A percentile compares a stretch with the other conserved stretches of the same genome.
Conservation (phyloP, 2,113 vertebrate genomes). For the Dicrurus megarhynchus region DNA sequence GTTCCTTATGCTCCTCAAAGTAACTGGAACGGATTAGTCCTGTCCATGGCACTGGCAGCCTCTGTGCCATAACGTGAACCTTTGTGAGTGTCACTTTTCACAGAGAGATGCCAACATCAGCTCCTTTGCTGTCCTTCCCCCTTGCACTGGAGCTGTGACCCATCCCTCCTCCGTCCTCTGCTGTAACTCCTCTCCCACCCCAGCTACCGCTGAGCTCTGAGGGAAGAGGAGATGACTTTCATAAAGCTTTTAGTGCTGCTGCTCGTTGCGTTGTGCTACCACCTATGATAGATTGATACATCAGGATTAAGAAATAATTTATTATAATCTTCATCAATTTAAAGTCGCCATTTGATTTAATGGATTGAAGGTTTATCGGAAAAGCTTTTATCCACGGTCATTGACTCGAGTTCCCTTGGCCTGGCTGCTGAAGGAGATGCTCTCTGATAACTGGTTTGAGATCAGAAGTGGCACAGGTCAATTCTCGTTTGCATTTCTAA, state of each 20-base stretch:
- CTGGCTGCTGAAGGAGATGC: conserved; percentile 57
- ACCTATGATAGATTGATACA: conserved; percentile 61
- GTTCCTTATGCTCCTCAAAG: neutral
- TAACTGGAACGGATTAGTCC: accelerated
- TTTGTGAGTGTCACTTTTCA: neutral
- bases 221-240: neutral
- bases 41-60: neutral
- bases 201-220: neutral
- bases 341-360: conserved; percentile 72
- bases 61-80: accelerated
- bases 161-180: accelerated
- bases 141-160: neutral
- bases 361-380: conserved; percentile 77
- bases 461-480: conserved; percentile 53
- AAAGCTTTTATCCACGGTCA: conserved; percentile 77
- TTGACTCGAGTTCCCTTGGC: conserved; percentile 56
- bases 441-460: conserved; percentile 64
- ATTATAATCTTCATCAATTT: conserved; percentile 71
- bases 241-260: conserved; percentile 31
- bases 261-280: neutral
- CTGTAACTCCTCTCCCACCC: neutral
- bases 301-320: conserved; percentile 62
- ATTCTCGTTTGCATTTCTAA: conserved; percentile 61
- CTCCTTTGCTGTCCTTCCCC: neutral
- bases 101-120: accelerated